Conservation (phyloP, 2,113 vertebrate genomes). For the Echinops telfairi region DNA sequence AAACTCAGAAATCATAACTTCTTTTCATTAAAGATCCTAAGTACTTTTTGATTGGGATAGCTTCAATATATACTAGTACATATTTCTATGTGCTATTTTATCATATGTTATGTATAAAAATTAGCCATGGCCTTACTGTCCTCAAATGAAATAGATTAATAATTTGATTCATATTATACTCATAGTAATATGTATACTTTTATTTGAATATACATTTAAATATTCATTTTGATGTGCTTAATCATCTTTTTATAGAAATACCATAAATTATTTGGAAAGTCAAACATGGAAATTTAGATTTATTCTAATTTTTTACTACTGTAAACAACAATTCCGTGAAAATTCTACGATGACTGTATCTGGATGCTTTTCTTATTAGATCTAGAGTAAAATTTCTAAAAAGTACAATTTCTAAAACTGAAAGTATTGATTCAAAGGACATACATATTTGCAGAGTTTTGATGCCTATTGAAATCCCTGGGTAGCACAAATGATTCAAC, state of each 20-base stretch:
- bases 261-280: conserved; percentile 6
- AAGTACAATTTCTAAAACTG: not conserved
- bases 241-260: not conserved
- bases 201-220: conserved; percentile 5
- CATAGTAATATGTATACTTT: not conserved
- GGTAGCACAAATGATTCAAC: not conserved
- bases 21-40: too few species aligned
- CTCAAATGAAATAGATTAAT: conserved; percentile 7
- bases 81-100: too few species aligned
- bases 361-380: not conserved
- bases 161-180: not conserved
- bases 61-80: too few species aligned
- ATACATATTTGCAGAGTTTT: not conserved
- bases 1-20: too few species aligned
- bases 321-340: not conserved
- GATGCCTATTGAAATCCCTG: not conserved
- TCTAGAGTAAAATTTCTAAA: not conserved
- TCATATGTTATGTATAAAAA: too few species aligned
- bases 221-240: not conserved
- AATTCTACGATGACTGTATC: not conserved
- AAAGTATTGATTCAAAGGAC: not conserved
- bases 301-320: not conserved
- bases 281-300: not conserved
- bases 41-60: too few species aligned
- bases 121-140: not conserved